phyloP scores from a whole-genome alignment of 1,140 invertebrate genomes.

The Danaus melanippus region DNA sequence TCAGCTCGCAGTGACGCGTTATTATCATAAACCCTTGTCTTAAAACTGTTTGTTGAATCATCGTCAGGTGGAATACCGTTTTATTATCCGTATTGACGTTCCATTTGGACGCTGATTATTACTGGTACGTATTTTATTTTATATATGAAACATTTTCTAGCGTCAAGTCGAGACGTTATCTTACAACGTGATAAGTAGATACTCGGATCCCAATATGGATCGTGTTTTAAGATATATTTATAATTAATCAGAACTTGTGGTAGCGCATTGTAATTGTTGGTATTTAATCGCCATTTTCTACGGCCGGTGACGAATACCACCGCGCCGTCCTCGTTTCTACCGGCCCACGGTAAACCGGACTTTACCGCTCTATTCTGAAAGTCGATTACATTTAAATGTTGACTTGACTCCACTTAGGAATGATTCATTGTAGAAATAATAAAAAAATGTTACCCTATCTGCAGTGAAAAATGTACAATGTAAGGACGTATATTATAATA shows the following conservation, averaged over 20 bases:
- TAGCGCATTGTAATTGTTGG: slow-evolving; percentile 46
- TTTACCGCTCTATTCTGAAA: slow-evolving; percentile 50
- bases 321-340: slow-evolving; percentile 58
- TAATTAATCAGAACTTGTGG: neutral
- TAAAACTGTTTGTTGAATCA: slow-evolving; percentile 43
- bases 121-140: too few species aligned
- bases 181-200: slow-evolving; percentile 34
- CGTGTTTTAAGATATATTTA: neutral
- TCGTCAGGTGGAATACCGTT: slow-evolving; percentile 17
- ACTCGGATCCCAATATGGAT: slow-evolving; percentile 23
- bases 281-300: slow-evolving; percentile 71
- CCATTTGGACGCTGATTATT: too few species aligned
- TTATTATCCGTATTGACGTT: neutral
- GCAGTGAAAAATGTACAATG: slow-evolving; percentile 22
- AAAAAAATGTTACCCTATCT: slow-evolving; percentile 39
- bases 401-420: slow-evolving; percentile 38
- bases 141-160: too few species aligned
- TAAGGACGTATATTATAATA: neutral
- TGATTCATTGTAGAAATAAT: slow-evolving; percentile 66
- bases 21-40: slow-evolving; percentile 55
- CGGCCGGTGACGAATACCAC: slow-evolving; percentile 62
- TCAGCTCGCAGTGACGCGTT: slow-evolving; percentile 54
- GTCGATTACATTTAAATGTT: slow-evolving; percentile 40
- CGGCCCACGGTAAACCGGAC: slow-evolving; percentile 49
- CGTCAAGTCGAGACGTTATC: slow-evolving; percentile 36